Conservation (phyloP, 53 echinoderm and acorn worm genomes). For the Pentamera pediparva region DNA sequence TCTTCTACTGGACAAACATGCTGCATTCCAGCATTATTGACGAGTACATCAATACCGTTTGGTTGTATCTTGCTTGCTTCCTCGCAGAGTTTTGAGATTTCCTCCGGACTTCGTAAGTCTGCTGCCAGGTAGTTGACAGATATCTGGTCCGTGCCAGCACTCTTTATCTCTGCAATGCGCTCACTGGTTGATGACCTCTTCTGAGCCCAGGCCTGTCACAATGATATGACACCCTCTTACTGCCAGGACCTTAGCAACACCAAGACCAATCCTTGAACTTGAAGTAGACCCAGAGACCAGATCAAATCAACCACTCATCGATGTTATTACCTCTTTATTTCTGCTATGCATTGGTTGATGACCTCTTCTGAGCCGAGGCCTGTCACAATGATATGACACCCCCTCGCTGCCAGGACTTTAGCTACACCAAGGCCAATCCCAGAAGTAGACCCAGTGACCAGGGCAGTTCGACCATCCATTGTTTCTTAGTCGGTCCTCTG, state of each 20-base stretch:
- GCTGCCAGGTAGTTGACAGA: conserved; percentile 30
- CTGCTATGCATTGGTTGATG: conserved; percentile 16
- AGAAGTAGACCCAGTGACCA: conserved; percentile 58
- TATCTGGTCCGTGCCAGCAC: conserved; percentile 4
- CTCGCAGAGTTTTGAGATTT: conserved; percentile 32
- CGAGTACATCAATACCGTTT: conserved; percentile 51
- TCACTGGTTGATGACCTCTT: conserved; percentile 10
- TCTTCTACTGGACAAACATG: conserved; percentile 32
- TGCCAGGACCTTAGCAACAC: conserved; percentile 48
- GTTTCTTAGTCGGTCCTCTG: neutral
- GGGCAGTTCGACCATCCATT: conserved; percentile 30
- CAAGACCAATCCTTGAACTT: conserved; percentile 57
- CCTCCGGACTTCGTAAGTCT: conserved; percentile 30
- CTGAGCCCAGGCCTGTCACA: conserved; percentile 42
- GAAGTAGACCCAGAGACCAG: conserved; percentile 57
- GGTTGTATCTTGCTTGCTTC: conserved; percentile 23
- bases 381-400: conserved; percentile 36
- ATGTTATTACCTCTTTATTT: conserved; percentile 47
- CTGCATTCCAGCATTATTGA: conserved; percentile 64
- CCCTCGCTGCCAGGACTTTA: conserved; percentile 42
- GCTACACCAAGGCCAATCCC: conserved; percentile 58
- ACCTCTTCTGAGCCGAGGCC: conserved; percentile 38
- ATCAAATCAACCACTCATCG: conserved; percentile 25
- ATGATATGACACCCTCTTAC: conserved; percentile 39
- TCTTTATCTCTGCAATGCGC: conserved; percentile 23